phyloP scores from a whole-genome alignment of 1,140 invertebrate genomes.

The Lucilia sericata region DNA sequence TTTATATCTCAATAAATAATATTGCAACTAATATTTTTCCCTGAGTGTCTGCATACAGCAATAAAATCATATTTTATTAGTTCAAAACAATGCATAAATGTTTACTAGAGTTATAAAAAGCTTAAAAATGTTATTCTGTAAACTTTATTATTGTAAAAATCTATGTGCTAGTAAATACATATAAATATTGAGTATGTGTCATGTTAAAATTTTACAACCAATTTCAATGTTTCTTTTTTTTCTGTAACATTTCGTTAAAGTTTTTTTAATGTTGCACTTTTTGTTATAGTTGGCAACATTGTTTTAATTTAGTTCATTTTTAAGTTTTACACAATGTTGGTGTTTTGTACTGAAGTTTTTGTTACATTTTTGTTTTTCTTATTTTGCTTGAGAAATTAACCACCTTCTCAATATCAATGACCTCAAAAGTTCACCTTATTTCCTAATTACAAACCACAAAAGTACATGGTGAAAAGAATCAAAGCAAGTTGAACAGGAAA shows the following conservation, averaged over 20 bases:
- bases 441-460: conserved; percentile 40
- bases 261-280: not conserved
- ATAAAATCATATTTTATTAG: conserved; percentile 1
- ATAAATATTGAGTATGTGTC: not conserved
- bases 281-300: conserved; percentile 35
- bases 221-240: conserved; percentile 11
- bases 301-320: conserved; percentile 26
- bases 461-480: conserved; percentile 10
- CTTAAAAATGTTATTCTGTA: not conserved
- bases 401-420: conserved; percentile 31
- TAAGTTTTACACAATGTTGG: not conserved
- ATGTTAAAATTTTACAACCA: conserved; percentile 18
- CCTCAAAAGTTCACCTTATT: conserved; percentile 40
- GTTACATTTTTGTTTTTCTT: not conserved
- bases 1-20: no score
- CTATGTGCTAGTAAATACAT: not conserved
- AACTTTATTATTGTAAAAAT: not conserved
- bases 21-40: not conserved
- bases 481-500: conserved; percentile 6
- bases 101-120: not conserved
- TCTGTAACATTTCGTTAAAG: not conserved
- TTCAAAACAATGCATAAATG: not conserved
- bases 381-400: not conserved
- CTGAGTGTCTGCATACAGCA: not conserved
- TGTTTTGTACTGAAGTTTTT: not conserved